Conservation (phyloP, 2,888 invertebrate genomes). For the Griposia aprilina region DNA sequence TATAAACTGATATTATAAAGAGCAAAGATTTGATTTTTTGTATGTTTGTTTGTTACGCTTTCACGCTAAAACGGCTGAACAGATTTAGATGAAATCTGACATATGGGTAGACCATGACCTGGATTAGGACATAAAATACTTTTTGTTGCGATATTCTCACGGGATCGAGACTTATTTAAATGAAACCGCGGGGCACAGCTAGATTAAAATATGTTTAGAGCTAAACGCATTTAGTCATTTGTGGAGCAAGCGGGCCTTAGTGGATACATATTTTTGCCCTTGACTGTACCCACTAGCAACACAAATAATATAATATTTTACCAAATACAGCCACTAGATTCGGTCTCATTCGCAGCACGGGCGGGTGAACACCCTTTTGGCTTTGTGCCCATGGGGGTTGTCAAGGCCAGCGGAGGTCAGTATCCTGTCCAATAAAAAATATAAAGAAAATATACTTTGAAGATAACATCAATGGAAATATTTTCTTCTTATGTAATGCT, state of each 20-base stretch:
- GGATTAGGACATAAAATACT: too few species aligned
- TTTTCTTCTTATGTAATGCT: constrained; percentile 23
- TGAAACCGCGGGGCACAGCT: too few species aligned
- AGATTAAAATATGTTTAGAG: neutral
- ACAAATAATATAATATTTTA: constrained; percentile 54
- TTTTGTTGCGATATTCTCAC: too few species aligned
- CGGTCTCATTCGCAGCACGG: constrained; percentile 40
- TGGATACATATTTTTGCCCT: neutral
- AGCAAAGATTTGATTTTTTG: too few species aligned
- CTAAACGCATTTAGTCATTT: neutral
- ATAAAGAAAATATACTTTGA: constrained; percentile 37
- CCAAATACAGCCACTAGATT: constrained; percentile 41
- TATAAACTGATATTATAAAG: too few species aligned
- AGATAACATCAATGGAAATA: constrained; percentile 42
- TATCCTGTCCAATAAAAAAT: constrained; percentile 45
- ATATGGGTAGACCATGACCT: too few species aligned
- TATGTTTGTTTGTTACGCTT: too few species aligned
- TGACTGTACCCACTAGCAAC: neutral
- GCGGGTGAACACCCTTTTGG: constrained; percentile 61
- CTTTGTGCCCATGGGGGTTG: constrained; percentile 48
- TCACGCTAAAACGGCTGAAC: too few species aligned
- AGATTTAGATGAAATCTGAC: too few species aligned
- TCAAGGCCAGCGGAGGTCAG: constrained; percentile 61
- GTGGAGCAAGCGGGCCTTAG: too few species aligned
- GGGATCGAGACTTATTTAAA: too few species aligned